These are phyloP conservation scores for Aeoliscus strigatus DNA, from an alignment of 2,797 vertebrate genomes.

Conservation along the genomic window DNA sequence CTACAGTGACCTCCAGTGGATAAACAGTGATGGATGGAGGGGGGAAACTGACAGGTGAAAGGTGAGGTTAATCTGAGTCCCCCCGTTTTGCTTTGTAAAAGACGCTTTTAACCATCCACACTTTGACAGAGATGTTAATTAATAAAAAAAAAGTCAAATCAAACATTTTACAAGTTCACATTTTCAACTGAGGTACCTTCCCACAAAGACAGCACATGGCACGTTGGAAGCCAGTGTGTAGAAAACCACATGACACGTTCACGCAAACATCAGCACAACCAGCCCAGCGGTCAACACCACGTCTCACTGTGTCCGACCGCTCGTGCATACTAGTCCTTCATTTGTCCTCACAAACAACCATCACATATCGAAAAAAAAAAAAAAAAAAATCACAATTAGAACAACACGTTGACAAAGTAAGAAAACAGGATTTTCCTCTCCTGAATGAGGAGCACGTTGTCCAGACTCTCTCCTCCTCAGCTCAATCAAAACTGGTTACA, in stretches of 20 bases:
- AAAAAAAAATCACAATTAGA: conserved; percentile 67
- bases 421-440: conserved; percentile 46
- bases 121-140: conserved; percentile 58
- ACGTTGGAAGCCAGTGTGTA: conserved; percentile 59
- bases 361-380: conserved; percentile 51
- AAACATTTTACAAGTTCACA: conserved; percentile 57
- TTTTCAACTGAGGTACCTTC: conserved; percentile 54
- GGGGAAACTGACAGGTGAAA: conserved; percentile 24
- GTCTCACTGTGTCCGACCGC: conserved; percentile 14
- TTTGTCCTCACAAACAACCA: conserved; percentile 55
- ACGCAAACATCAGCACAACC: conserved; percentile 41
- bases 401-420: conserved; percentile 60
- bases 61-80: conserved; percentile 29
- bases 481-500: conserved; percentile 7
- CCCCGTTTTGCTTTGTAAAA: conserved; percentile 25
- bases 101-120: conserved; percentile 42
- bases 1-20: conserved; percentile 67
- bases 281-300: conserved; percentile 31
- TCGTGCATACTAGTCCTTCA: conserved; percentile 60
- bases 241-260: conserved; percentile 43
- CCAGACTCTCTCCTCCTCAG: conserved; percentile 23
- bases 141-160: conserved; percentile 45
- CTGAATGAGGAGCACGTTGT: conserved; percentile 25
- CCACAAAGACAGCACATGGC: conserved; percentile 43
- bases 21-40: conserved; percentile 40